A percentile compares a stretch with the other conserved stretches of the same genome.
Evolutionary conservation across 2,888 invertebrate species (phyloP).

Genomic region (Dasypolia templi): DNA sequence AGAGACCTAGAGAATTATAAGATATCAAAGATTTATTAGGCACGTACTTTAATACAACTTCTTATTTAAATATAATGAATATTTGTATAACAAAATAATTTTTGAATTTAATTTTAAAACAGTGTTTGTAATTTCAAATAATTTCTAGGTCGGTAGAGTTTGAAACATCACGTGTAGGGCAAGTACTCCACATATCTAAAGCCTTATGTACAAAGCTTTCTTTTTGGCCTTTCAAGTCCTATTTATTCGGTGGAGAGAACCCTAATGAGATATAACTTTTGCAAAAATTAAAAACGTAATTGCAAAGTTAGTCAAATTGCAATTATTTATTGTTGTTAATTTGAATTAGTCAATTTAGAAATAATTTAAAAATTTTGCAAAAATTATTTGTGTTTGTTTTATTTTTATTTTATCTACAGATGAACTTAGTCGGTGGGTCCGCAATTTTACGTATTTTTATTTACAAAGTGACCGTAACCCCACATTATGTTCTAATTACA

Average conservation of each 20-base stretch:
- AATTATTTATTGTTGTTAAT: conserved; percentile 26
- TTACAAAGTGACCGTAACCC: conserved; percentile 81
- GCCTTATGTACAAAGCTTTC: conserved; percentile 86
- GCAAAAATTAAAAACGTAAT: conserved; percentile 61
- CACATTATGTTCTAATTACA: conserved; percentile 78
- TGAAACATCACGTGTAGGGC: conserved; percentile 69
- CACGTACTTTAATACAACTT: conserved; percentile 40
- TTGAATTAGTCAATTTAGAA: conserved; percentile 11
- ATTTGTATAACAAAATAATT: conserved; percentile 54
- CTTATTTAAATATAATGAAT: conserved; percentile 31
- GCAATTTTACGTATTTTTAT: conserved; percentile 83
- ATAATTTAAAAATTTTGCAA: conserved; percentile 59
- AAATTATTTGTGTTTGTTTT: conserved; percentile 58
- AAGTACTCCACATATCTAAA: conserved; percentile 67
- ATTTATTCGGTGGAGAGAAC: conserved; percentile 83
- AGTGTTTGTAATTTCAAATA: conserved; percentile 45
- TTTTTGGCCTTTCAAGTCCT: conserved; percentile 87
- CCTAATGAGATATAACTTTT: conserved; percentile 71
- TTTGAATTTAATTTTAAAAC: conserved; percentile 10
- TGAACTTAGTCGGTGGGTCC: conserved; percentile 87
- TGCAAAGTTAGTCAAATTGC: conserved; percentile 39
- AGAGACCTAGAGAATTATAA: conserved; percentile 43
- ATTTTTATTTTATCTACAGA: conserved; percentile 74
- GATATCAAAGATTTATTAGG: conserved; percentile 19
- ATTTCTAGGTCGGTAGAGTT: conserved; percentile 62